Base-by-base conservation (phyloP, 30 jellyfish, hydroid and myxozoan species). In the Turritopsis dohrnii region DNA sequence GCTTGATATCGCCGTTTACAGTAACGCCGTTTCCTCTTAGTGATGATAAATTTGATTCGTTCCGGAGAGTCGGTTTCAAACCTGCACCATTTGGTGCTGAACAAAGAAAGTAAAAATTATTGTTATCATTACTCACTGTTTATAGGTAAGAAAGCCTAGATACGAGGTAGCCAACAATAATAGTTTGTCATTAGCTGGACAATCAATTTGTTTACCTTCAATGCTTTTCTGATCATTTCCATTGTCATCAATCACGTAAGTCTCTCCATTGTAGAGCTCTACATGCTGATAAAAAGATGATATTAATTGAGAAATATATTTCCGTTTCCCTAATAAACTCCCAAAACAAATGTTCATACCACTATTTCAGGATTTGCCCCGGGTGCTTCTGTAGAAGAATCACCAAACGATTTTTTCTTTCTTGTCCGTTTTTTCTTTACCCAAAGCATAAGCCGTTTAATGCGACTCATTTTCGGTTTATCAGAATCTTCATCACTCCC, bases 401-500 rank as follows among this genome's bases (percentile, higher is more conserved):
- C 53, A 1, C 30, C 75, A 9, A 71, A 54, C 52, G 85, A 89
- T 20, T 81, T 71, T 27, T 80, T 89, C 53, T 75, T 87, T 86
- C 79, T 88, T 83, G 86, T 89, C 75, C 93, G 60, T 65, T 86
- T 79, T 53, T 66, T 76, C 72, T 94, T 94, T 18, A 94, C 90
- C 99, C 99, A 94, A 72, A 89, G 96, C 19, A 94, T 86, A 72
- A 94, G 71, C 65, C 92, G 41, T 53, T 86, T 87, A 79, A 94
- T 20, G 71, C 99, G 71, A 18, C 88, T 89, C 54, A 18, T 69
- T 83, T 89, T 89, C 79, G 93, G 90, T 83, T 89, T 86, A 28
- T 89, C 97, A 18, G 75, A 66, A 52, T 89, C 97, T 0, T 77
- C 94, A 1, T 65, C 90, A 0, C 76, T 93, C 7, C 85, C 89